A percentile compares a stretch with the other conserved stretches of the same genome.
Conservation (phyloP, 2,797 vertebrate genomes). For the Neopelma chrysocephalum region DNA sequence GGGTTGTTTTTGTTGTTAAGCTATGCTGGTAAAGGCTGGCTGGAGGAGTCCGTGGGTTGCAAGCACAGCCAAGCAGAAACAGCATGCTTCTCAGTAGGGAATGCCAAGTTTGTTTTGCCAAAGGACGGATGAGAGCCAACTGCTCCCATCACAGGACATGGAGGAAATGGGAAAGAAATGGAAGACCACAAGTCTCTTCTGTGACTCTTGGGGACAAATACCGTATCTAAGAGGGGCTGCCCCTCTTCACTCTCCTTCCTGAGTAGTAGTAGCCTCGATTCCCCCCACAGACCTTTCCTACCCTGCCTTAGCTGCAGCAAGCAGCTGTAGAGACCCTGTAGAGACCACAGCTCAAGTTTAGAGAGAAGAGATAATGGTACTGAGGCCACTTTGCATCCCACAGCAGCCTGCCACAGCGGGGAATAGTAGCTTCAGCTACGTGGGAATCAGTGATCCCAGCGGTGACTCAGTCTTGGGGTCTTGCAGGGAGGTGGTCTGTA, state of each 20-base stretch:
- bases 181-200: neutral
- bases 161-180: neutral
- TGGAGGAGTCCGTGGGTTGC: neutral
- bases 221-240: neutral
- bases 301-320: neutral
- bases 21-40: neutral
- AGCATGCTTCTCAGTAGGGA: neutral
- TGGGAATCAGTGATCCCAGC: neutral
- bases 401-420: accelerated
- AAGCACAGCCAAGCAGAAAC: neutral
- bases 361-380: neutral
- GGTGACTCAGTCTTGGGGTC: neutral
- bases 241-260: neutral
- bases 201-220: neutral
- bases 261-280: neutral
- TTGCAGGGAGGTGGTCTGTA: neutral
- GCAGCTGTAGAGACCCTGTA: neutral
- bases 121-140: neutral
- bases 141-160: accelerated
- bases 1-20: neutral
- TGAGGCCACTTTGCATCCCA: accelerated
- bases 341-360: neutral
- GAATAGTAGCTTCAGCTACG: accelerated
- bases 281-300: neutral
- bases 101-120: neutral